Base-by-base conservation (phyloP, 2,113 vertebrate species). In the Pyrgilauda ruficollis region DNA sequence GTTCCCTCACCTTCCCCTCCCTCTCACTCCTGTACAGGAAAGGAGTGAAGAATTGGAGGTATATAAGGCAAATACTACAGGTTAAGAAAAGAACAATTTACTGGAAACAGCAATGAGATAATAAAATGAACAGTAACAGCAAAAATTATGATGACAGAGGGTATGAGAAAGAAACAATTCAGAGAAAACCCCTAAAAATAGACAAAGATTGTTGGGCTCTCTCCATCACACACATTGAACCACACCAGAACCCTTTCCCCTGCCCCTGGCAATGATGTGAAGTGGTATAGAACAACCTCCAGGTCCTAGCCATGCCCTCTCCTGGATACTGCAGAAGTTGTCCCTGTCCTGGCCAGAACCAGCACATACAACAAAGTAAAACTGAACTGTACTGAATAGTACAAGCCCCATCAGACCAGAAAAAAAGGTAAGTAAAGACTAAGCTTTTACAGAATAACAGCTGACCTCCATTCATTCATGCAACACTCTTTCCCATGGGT, bases 1-100 rank as follows among this genome's bases (percentile, higher is more conserved):
- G 0, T 6, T 30, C 24, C 7, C 19, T 20, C 5, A 39, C 9
- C 5, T 44, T 39, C 13, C 24, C 39, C 16, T 61, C 28, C 24
- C 24, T 64, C 43, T 43, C 31, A 52, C 3, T 12, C 14, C 17
- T 13, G 6, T 0, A 0, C 21, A 4, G 8, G 50, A 26, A 50
- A 3, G 18, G 35, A 43, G 26, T 43, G 30, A 6, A 49, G 26
- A 37, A 73, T 0, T 50, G 22, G 21, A 49, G 31, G 43, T 8
- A 27, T 11, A 23, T 3, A 31, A 64, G 11, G 17, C 11, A 58
- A 49, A 64, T 28, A 49, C 10, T 20, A 10, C 26, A 43, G 21
- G 22, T 44, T 27, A 41, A 55, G 19, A 14, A 24, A n/a, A 35
- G 11, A 72, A 15, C 14, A 19, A 44, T 23, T 50, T 64, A 33